Evolutionary conservation across 1,140 invertebrate species (phyloP).

Genomic region (Micrasema longulum): DNA sequence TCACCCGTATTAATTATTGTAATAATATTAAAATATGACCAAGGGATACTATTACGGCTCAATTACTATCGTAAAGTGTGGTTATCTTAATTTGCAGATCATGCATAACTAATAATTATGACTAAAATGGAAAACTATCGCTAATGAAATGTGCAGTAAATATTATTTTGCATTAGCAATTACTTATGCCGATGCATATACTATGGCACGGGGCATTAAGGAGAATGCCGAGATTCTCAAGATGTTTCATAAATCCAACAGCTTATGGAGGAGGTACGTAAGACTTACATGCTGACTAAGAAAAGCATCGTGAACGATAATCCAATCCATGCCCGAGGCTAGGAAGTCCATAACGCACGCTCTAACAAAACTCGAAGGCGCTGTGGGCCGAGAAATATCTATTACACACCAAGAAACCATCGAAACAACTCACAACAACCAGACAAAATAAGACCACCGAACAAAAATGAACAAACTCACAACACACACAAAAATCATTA

Average conservation of each 20-base stretch:
- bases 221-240: neutral
- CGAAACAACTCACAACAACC: neutral
- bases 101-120: no score
- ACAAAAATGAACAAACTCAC: neutral
- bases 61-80: no score
- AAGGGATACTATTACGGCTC: no score
- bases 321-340: constrained; percentile 32
- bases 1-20: no score
- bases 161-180: no score
- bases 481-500: no score
- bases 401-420: constrained; percentile 40
- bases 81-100: no score
- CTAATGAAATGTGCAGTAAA: no score
- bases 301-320: constrained; percentile 37
- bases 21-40: no score
- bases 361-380: constrained; percentile 1
- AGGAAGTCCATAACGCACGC: constrained; percentile 34
- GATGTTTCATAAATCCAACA: constrained; percentile 18
- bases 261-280: neutral
- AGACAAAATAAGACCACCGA: constrained; percentile 16
- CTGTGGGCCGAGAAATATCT: constrained; percentile 42
- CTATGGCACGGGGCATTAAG: no score
- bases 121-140: no score
- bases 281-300: neutral
- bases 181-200: no score